Evolutionary conservation across 1,140 invertebrate genomes (phyloP), one percentile per base, ranked within the genome.

Genomic region (Pygmarrhopalites habei): DNA sequence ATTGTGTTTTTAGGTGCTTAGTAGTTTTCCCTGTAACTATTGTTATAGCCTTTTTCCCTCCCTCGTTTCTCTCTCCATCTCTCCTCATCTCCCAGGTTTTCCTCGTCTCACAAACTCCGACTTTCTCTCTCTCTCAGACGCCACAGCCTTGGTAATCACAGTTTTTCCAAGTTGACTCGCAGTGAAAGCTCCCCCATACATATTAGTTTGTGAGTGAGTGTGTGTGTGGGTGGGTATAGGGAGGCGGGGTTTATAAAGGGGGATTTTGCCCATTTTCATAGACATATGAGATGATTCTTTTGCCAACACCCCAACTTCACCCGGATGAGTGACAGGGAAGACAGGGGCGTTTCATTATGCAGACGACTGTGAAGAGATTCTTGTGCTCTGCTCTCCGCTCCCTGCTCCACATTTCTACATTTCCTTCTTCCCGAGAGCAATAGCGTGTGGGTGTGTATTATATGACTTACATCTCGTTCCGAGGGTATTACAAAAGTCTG

Each of bases 281-380:
- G 46, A 49, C 46, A 49, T 49, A 49, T 49, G 46, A 49, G 19
- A 49, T 49, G 46, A 19, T 49, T 49, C 46, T 49, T 49, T 49
- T n/a, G 46, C 12, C 39, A 41, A 41, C 39, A 41, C 46, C 7
- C 46, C 7, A 12, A 12, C 12, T 15, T 7, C 14, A 14, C 7
- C 12, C 25, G 49, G 28, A 14, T 52, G 49, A 52, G 49, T 52
- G 49, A 52, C 49, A 52, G 25, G 3, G 23, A 49, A 52, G 49
- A 52, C 49, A 29, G 49, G 10, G 7, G 14, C 23, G 21, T 52
- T 52, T 52, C 28, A 52, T 52, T 52, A 52, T 52, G 28, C 28
- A 29, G 14, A n/a, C 5, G 15, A 46, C n/a, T n/a, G 4, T 5
- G n/a, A 46, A n/a, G 5, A 19, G 44, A 46, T 10, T 5, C 10